phyloP scores from a whole-genome alignment of 2,888 invertebrate species.

The Pristionchus maxplancki region DNA sequence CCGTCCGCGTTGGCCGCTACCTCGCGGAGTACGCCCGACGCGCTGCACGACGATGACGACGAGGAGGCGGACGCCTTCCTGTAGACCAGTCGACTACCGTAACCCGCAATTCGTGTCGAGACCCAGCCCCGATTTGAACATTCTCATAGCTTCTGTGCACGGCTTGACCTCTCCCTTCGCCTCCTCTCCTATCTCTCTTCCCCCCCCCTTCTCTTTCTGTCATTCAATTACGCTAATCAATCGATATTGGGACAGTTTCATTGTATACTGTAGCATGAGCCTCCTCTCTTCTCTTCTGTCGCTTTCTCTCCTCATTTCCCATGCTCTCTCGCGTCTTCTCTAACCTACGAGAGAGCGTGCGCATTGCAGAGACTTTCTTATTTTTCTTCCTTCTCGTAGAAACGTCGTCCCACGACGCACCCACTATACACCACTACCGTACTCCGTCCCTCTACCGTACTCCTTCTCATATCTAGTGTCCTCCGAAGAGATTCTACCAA shows the following conservation, averaged over 20 bases:
- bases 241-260: slow-evolving; percentile 5
- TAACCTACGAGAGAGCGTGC: slow-evolving; percentile 2
- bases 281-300: neutral
- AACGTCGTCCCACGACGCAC: slow-evolving; percentile 27
- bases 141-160: slow-evolving; percentile 24
- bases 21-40: slow-evolving; percentile 74
- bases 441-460: neutral
- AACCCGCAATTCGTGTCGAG: slow-evolving; percentile 21
- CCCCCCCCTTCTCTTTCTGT: slow-evolving; percentile 1
- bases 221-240: slow-evolving; percentile 1
- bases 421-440: neutral
- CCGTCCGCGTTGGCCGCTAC: slow-evolving; percentile 63
- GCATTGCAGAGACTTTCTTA: neutral
- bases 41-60: slow-evolving; percentile 67
- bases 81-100: slow-evolving; percentile 53
- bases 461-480: slow-evolving; percentile 11
- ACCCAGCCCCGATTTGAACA: neutral
- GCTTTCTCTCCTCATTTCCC: slow-evolving; percentile 18
- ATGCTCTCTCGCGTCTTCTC: slow-evolving; percentile 6
- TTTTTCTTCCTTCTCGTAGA: slow-evolving; percentile 8
- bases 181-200: neutral
- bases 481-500: neutral
- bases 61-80: slow-evolving; percentile 74
- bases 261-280: slow-evolving; percentile 25
- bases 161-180: neutral